phyloP scores from a whole-genome alignment of 2,888 invertebrate genomes.

The Gisinianus flammeolus region DNA sequence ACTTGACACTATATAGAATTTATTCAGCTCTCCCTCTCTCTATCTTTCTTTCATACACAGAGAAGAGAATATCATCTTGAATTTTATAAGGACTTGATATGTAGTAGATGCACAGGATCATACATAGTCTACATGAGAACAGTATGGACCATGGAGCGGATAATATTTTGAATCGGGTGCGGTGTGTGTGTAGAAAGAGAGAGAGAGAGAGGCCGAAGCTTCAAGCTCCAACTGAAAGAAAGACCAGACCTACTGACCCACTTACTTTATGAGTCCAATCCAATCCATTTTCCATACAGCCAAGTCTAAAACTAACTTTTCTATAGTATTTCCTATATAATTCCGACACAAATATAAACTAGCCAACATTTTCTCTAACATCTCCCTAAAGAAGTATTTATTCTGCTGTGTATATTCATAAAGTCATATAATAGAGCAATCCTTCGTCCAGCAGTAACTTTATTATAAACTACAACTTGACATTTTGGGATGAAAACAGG shows the following conservation, averaged over 20 bases:
- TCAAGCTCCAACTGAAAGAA: slow-evolving; percentile 1
- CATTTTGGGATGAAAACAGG: too few species aligned
- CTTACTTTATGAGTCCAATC: slow-evolving; percentile 35
- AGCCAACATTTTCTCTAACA: too few species aligned
- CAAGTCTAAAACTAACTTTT: too few species aligned
- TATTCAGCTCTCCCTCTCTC: slow-evolving; percentile 6
- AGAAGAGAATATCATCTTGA: neutral
- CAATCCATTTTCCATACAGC: slow-evolving; percentile 35
- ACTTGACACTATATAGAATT: neutral
- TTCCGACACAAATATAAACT: too few species aligned
- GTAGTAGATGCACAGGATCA: neutral
- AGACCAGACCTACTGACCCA: slow-evolving; percentile 37
- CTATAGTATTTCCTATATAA: too few species aligned
- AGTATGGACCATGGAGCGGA: neutral
- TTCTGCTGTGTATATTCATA: too few species aligned
- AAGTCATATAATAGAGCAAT: too few species aligned
- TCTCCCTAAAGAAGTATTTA: too few species aligned
- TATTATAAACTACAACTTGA: too few species aligned
- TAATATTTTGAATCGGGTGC: slow-evolving; percentile 17
- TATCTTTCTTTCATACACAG: neutral
- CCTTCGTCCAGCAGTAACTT: too few species aligned
- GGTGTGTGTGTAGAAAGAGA: too few species aligned
- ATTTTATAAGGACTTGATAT: neutral
- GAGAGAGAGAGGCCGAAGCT: neutral
- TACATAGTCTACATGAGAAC: neutral